Evolutionary conservation across 2,888 invertebrate genomes (phyloP).

Genomic region (Slavum lentiscoides): DNA sequence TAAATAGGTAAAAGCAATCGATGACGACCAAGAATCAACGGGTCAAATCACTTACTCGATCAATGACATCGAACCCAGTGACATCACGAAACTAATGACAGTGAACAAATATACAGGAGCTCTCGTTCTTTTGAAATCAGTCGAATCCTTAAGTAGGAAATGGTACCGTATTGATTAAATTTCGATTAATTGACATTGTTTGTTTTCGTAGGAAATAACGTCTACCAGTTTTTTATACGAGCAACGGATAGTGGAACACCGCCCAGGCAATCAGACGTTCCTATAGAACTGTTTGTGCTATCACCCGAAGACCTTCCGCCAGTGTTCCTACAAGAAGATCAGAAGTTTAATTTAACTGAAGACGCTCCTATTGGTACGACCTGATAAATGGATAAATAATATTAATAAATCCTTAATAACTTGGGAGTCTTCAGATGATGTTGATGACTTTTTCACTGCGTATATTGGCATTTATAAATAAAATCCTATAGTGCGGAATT

Average conservation of each 20-base stretch:
- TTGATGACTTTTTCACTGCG: no score
- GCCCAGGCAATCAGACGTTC: constrained; percentile 78
- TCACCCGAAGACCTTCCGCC: constrained; percentile 72
- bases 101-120: constrained; percentile 77
- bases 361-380: constrained; percentile 67
- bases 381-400: no score
- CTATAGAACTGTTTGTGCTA: constrained; percentile 79
- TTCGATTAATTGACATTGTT: background rate
- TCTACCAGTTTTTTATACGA: constrained; percentile 86
- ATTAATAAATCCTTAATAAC: no score
- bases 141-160: constrained; percentile 63
- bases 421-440: no score
- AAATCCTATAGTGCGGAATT: no score
- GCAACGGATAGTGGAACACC: constrained; percentile 80
- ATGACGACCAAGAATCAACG: constrained; percentile 75
- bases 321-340: constrained; percentile 72
- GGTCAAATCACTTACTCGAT: constrained; percentile 76
- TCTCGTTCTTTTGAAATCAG: constrained; percentile 69
- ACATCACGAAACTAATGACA: constrained; percentile 71
- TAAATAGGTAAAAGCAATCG: constrained; percentile 67
- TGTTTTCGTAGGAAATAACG: constrained; percentile 67
- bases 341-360: constrained; percentile 81
- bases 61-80: constrained; percentile 70
- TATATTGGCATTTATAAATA: no score
- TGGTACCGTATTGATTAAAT: background rate